Evolutionary conservation across 1,140 invertebrate genomes (phyloP).

Genomic region (Antheraea mylitta): DNA sequence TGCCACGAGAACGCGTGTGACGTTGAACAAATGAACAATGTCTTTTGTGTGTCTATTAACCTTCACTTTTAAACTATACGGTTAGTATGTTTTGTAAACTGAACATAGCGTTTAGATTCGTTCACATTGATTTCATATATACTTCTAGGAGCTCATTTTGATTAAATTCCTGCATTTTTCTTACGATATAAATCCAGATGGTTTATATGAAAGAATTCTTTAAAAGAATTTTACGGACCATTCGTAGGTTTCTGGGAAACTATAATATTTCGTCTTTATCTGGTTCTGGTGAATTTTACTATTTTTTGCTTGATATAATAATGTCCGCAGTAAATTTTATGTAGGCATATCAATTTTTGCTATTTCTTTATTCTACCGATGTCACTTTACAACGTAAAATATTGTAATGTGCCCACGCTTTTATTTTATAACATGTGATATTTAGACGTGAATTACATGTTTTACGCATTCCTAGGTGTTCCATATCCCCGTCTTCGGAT

Average conservation of each 20-base stretch:
- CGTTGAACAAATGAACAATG: slow-evolving; percentile 58
- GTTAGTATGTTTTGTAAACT: not conserved
- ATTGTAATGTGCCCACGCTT: slow-evolving; percentile 5
- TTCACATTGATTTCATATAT: not conserved
- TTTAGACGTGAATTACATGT: slow-evolving; percentile 6
- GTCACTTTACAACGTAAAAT: not conserved
- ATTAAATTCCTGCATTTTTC: not conserved
- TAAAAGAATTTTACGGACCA: too few relatives aligned
- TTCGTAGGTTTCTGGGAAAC: not conserved
- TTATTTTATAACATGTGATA: not conserved
- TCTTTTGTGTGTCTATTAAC: slow-evolving; percentile 41
- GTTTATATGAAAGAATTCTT: too few relatives aligned
- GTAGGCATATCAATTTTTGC: not conserved
- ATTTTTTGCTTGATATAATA: not conserved
- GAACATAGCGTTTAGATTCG: not conserved
- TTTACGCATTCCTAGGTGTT: not conserved
- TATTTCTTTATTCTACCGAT: not conserved
- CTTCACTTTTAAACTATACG: slow-evolving; percentile 25
- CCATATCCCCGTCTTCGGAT: slow-evolving; percentile 4
- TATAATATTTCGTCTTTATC: not conserved
- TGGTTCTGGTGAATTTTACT: not conserved
- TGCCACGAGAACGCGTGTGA: slow-evolving; percentile 34
- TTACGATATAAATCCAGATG: not conserved
- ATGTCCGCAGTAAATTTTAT: not conserved
- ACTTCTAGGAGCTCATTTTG: not conserved